These are phyloP conservation scores for Macrosteles quadrilineatus DNA, from an alignment of 1,140 invertebrate species.

Conservation along the genomic window DNA sequence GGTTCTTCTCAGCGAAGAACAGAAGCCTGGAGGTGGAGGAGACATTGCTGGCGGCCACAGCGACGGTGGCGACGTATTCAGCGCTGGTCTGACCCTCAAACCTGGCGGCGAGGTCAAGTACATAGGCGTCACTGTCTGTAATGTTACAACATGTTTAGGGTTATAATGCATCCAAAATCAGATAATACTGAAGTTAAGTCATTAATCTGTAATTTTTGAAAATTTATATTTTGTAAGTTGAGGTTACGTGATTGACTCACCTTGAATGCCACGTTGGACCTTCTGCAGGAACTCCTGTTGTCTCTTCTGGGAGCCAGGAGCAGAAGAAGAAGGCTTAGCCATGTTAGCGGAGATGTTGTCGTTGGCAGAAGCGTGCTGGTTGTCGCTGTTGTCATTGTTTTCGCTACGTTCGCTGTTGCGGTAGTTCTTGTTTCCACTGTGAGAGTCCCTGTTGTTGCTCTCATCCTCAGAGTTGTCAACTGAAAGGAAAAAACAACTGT, in stretches of 20 bases:
- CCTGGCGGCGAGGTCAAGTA: constrained; percentile 55
- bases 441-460: constrained; percentile 15
- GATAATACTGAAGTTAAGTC: no score
- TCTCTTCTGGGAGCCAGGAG: constrained; percentile 51
- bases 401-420: constrained; percentile 11
- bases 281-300: constrained; percentile 55
- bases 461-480: constrained; percentile 21
- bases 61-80: constrained; percentile 54
- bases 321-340: constrained; percentile 41
- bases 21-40: constrained; percentile 55
- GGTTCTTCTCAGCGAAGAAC: constrained; percentile 50
- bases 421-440: constrained; percentile 8
- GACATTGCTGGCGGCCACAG: constrained; percentile 54
- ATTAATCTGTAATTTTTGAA: no score
- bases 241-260: no score
- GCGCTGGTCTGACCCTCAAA: constrained; percentile 53
- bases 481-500: not conserved
- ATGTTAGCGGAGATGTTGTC: constrained; percentile 8
- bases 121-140: constrained; percentile 49
- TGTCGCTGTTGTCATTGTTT: constrained; percentile 16
- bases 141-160: no score
- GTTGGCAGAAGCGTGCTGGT: constrained; percentile 5
- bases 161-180: no score
- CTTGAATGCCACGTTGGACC: constrained; percentile 52
- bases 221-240: no score